Conservation (phyloP, 2,888 invertebrate species). For the Athetis lepigone region DNA sequence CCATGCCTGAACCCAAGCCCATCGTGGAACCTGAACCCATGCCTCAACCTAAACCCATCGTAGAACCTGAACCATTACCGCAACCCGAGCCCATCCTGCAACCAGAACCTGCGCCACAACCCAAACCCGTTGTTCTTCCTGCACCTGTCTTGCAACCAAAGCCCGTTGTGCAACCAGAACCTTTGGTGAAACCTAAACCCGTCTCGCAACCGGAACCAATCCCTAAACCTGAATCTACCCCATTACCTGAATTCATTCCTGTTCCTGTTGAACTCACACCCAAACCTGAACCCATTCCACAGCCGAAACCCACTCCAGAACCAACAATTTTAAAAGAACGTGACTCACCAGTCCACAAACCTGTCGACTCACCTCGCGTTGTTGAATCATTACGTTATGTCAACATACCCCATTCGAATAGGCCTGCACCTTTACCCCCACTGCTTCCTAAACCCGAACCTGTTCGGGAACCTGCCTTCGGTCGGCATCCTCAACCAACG, state of each 20-base stretch:
- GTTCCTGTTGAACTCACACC: too few species aligned
- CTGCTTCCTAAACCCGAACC: slow-evolving; percentile 38
- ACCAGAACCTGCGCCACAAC: not conserved
- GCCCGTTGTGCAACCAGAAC: not conserved
- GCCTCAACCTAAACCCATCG: fast-evolving
- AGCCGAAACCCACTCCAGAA: not conserved
- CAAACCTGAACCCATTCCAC: not conserved
- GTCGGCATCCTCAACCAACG: not conserved
- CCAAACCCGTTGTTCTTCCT: not conserved
- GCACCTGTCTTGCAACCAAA: not conserved
- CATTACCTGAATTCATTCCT: not conserved
- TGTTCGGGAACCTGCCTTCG: slow-evolving; percentile 29
- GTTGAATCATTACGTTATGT: not conserved
- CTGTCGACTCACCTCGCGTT: not conserved
- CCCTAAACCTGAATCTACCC: too few species aligned
- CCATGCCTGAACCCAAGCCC: not conserved
- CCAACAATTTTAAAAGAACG: not conserved
- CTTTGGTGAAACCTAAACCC: not conserved
- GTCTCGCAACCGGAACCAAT: not conserved
- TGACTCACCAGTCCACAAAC: too few species aligned
- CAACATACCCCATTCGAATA: not conserved
- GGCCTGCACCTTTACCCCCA: slow-evolving; percentile 20
- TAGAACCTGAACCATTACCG: not conserved
- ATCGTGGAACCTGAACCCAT: not conserved
- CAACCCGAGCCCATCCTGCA: not conserved